Conservation (phyloP, 2,113 vertebrate genomes). For the Neotragus moschatus region DNA sequence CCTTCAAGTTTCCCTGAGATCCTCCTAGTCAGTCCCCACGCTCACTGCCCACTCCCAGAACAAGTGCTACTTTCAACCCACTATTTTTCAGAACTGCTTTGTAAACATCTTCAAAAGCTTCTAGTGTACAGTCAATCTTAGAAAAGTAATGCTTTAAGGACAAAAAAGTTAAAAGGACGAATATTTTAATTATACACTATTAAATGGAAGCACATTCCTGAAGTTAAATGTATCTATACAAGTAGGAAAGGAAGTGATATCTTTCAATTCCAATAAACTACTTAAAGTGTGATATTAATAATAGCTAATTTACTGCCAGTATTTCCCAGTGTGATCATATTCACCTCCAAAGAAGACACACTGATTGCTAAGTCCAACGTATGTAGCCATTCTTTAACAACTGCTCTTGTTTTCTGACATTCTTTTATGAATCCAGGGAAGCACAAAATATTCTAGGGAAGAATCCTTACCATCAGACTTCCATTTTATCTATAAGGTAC, state of each 20-base stretch:
- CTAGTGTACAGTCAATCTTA: not conserved
- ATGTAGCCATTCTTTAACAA: not conserved
- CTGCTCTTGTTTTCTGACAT: not conserved
- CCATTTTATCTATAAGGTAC: not conserved
- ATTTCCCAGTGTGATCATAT: not conserved
- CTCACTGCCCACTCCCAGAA: not conserved
- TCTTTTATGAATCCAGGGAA: not conserved
- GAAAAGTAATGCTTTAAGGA: not conserved
- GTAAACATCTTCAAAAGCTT: not conserved
- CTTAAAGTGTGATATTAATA: not conserved
- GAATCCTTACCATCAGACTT: not conserved
- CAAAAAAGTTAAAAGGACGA: not conserved
- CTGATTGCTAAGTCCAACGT: not conserved
- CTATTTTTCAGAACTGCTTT: not conserved
- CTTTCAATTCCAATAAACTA: not conserved
- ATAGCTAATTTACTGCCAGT: not conserved
- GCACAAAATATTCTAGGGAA: not conserved
- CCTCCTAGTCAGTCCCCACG: not conserved
- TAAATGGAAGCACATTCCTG: not conserved
- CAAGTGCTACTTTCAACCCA: not conserved
- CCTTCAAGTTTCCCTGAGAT: not conserved
- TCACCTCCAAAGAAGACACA: not conserved
- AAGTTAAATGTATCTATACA: not conserved
- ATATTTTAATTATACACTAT: not conserved
- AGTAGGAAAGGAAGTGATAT: not conserved